These are phyloP conservation scores for Hydrolagus affinis DNA, from an alignment of 2,113 vertebrate species.

Conservation along the genomic window DNA sequence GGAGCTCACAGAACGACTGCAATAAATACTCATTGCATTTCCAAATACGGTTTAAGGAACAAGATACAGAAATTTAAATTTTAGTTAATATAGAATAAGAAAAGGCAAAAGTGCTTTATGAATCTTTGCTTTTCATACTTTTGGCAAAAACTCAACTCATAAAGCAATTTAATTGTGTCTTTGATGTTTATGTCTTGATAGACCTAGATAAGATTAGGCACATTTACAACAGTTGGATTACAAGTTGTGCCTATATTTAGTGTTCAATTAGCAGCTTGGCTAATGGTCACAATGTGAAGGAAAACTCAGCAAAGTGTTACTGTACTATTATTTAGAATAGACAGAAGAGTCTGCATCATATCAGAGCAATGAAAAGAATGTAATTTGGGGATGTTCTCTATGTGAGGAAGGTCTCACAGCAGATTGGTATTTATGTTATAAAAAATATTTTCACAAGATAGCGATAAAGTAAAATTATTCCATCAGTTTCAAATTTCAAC, in stretches of 20 bases:
- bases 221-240: neutral
- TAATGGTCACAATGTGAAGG: neutral
- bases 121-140: neutral
- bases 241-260: neutral
- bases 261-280: neutral
- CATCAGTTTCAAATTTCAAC: no score
- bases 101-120: neutral
- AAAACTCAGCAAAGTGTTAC: neutral
- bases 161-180: neutral
- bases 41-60: no score
- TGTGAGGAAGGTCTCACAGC: neutral
- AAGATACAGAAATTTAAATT: no score
- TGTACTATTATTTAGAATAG: neutral
- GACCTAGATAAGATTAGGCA: neutral
- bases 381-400: neutral
- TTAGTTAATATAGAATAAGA: neutral
- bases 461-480: no score
- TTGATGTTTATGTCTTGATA: constrained; percentile 10
- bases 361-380: neutral
- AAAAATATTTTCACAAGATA: no score
- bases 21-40: no score
- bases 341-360: neutral
- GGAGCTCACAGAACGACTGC: no score
- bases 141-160: neutral
- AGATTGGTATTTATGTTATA: no score